Evolutionary conservation across 2,797 vertebrate species (phyloP).

Genomic region (Sebastes diploproa): DNA sequence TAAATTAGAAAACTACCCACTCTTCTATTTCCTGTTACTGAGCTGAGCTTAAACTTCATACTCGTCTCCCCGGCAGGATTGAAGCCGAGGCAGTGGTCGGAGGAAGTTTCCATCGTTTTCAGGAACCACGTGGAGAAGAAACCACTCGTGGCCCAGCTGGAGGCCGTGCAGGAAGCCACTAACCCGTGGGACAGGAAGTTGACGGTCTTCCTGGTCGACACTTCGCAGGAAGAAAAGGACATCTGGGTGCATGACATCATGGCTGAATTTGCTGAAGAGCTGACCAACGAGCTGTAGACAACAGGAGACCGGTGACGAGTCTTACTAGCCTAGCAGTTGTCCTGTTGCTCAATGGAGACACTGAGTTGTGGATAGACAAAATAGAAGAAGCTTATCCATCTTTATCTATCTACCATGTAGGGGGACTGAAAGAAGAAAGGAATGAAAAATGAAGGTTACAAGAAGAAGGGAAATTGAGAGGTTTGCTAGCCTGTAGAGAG

Average conservation of each 20-base stretch:
- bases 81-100: constrained; percentile 92
- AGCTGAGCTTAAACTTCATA: neutral
- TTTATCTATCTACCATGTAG: constrained; percentile 32
- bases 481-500: constrained; percentile 5
- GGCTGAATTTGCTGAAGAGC: constrained; percentile 89
- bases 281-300: constrained; percentile 68
- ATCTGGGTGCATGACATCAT: constrained; percentile 98
- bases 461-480: neutral
- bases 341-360: neutral
- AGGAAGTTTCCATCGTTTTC: constrained; percentile 96
- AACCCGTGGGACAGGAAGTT: constrained; percentile 91
- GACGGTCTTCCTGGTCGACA: constrained; percentile 93
- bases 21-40: neutral
- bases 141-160: constrained; percentile 93
- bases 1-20: neutral
- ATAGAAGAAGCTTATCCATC: constrained; percentile 17
- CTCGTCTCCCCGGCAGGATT: constrained; percentile 79
- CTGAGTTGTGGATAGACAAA: constrained; percentile 16
- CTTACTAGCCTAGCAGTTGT: neutral
- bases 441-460: neutral
- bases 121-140: constrained; percentile 98
- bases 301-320: neutral
- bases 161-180: constrained; percentile 84
- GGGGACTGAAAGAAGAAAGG: neutral
- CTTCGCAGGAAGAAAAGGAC: constrained; percentile 91